phyloP scores from a whole-genome alignment of 53 echinoderm and acorn worm species.

The Apostichopus leukothele region DNA sequence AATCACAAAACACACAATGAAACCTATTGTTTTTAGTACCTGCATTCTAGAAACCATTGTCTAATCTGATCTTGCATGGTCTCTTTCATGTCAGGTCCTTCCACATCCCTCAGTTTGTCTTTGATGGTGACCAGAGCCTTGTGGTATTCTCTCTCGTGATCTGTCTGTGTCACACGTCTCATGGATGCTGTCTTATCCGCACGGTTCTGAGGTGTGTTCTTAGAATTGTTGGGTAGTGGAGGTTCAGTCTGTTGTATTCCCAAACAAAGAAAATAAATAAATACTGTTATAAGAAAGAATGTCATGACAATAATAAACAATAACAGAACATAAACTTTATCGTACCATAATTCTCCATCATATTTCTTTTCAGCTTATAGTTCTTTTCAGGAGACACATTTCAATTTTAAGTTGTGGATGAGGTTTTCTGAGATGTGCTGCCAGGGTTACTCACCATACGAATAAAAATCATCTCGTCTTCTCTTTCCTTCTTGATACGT shows the following conservation, averaged over 20 bases:
- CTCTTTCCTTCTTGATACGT: slow-evolving; percentile 71
- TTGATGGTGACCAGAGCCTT: slow-evolving; percentile 82
- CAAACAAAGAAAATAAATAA: too few species aligned
- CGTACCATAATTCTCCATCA: too few species aligned
- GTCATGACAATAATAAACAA: too few species aligned
- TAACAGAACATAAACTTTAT: too few species aligned
- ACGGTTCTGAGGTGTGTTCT: slow-evolving; percentile 68
- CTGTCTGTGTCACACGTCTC: slow-evolving; percentile 83
- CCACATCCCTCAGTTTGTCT: slow-evolving; percentile 93
- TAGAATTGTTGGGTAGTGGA: slow-evolving; percentile 73
- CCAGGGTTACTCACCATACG: slow-evolving; percentile 66
- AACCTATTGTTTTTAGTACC: slow-evolving; percentile 50
- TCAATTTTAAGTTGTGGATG: too few species aligned
- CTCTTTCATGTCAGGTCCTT: slow-evolving; percentile 99
- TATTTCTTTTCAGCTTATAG: too few species aligned
- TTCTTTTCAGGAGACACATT: too few species aligned
- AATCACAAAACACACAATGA: too few species aligned
- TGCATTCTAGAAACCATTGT: slow-evolving; percentile 99
- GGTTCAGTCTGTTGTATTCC: slow-evolving; percentile 65
- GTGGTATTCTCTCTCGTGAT: slow-evolving; percentile 94
- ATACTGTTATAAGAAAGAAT: too few species aligned
- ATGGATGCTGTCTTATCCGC: slow-evolving; percentile 68
- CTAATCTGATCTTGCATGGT: slow-evolving; percentile 98
- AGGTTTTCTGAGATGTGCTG: too few species aligned
- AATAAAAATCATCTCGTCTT: slow-evolving; percentile 99